A percentile compares a stretch with the other conserved stretches of the same genome.
Conservation (phyloP, 2,113 vertebrate species). For the Callithrix jacchus region DNA sequence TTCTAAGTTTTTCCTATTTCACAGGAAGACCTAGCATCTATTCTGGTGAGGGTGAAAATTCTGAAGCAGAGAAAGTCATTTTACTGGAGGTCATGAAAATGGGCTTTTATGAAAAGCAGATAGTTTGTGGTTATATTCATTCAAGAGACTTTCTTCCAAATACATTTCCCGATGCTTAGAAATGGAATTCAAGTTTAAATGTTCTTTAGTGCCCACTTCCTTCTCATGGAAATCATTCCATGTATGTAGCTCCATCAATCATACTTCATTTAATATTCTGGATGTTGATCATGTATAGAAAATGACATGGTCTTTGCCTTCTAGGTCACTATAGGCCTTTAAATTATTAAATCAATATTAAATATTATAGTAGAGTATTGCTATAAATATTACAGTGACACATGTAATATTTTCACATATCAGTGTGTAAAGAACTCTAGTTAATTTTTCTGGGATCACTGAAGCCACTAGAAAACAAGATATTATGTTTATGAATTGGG, state of each 20-base stretch:
- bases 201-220: background rate
- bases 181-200: slow-evolving; percentile 14
- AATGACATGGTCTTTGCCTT: background rate
- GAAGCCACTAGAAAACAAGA: background rate
- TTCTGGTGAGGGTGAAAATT: background rate
- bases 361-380: background rate
- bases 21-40: background rate
- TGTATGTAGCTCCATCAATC: background rate
- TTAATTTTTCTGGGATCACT: slow-evolving; percentile 11
- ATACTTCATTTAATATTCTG: background rate
- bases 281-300: background rate
- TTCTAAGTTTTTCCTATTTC: background rate
- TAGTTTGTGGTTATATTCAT: background rate
- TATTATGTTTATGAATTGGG: background rate
- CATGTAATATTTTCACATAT: background rate
- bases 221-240: background rate
- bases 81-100: background rate
- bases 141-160: background rate
- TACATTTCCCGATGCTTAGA: background rate
- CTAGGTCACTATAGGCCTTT: background rate
- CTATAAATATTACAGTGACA: slow-evolving; percentile 22
- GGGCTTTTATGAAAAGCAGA: background rate
- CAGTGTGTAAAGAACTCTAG: background rate
- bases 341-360: slow-evolving; percentile 36
- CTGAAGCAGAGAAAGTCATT: background rate